Evolutionary conservation across 2,797 vertebrate genomes (phyloP).

Genomic region (Poecilia velifera): DNA sequence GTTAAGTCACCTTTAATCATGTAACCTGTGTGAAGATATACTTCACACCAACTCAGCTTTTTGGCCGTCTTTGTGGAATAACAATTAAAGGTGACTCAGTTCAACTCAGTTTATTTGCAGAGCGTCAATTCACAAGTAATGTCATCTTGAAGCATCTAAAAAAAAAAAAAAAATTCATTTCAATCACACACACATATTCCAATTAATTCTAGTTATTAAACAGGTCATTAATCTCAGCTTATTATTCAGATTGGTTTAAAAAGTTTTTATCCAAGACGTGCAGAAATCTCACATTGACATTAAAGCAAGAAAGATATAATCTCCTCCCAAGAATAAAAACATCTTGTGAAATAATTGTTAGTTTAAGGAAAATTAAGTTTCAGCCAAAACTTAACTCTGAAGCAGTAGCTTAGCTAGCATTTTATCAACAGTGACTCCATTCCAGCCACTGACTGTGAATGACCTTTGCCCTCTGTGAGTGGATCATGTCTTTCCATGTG

Average conservation of each 20-base stretch:
- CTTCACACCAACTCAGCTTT: neutral
- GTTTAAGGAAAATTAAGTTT: neutral
- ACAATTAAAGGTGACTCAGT: neutral
- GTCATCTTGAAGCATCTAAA: too few relatives aligned
- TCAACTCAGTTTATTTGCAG: too few relatives aligned
- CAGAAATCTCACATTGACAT: neutral
- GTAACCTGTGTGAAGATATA: neutral
- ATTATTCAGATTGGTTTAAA: too few relatives aligned
- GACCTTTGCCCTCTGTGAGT: neutral
- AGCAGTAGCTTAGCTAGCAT: neutral
- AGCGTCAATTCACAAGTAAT: too few relatives aligned
- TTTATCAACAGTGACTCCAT: neutral
- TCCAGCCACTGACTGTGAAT: neutral
- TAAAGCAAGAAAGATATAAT: neutral
- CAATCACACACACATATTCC: too few relatives aligned
- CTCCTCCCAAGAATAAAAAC: neutral
- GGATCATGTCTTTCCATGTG: conserved; percentile 9
- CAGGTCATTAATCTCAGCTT: too few relatives aligned
- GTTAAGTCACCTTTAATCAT: neutral
- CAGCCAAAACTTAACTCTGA: neutral
- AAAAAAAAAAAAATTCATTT: too few relatives aligned
- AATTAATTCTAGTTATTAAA: too few relatives aligned
- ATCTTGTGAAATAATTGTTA: neutral
- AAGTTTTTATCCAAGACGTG: too few relatives aligned
- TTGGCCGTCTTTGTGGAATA: neutral